Conservation (phyloP, 1,140 invertebrate genomes). For the Venustaconcha ellipsiformis region DNA sequence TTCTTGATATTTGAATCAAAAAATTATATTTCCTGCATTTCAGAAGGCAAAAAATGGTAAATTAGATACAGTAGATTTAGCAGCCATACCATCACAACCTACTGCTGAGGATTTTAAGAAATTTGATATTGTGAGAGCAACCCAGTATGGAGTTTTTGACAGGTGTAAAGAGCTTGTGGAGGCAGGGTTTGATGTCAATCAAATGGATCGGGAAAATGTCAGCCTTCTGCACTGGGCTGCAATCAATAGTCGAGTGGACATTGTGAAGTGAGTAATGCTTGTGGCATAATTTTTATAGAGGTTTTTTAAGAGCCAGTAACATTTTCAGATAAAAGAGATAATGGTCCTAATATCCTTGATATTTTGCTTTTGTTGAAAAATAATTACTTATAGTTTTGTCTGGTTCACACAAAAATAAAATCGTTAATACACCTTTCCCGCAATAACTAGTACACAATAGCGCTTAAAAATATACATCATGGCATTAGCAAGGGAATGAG, state of each 20-base stretch:
- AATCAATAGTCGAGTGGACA: conserved; percentile 93
- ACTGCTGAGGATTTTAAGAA: conserved; percentile 80
- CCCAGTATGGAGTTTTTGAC: conserved; percentile 88
- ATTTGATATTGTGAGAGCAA: conserved; percentile 94
- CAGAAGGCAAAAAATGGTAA: conserved; percentile 5
- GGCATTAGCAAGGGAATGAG: too few species aligned
- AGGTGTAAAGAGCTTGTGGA: conserved; percentile 89
- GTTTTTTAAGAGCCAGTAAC: too few species aligned
- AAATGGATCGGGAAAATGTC: conserved; percentile 71
- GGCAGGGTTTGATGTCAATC: conserved; percentile 75
- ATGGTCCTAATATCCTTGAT: background rate
- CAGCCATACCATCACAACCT: conserved; percentile 29
- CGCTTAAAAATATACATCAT: too few species aligned
- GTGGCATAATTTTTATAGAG: background rate
- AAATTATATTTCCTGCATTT: background rate
- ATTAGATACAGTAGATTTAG: conserved; percentile 5
- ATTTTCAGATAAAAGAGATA: background rate
- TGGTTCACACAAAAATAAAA: too few species aligned
- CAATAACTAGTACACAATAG: too few species aligned
- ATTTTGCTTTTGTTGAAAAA: background rate
- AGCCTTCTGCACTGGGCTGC: conserved; percentile 98
- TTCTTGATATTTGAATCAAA: background rate
- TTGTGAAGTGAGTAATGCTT: conserved; percentile 76
- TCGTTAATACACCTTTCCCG: too few species aligned
- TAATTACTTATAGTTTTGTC: background rate